These are phyloP conservation scores for Mus spretus DNA, from an alignment of 2,797 vertebrate genomes.

Conservation along the genomic window DNA sequence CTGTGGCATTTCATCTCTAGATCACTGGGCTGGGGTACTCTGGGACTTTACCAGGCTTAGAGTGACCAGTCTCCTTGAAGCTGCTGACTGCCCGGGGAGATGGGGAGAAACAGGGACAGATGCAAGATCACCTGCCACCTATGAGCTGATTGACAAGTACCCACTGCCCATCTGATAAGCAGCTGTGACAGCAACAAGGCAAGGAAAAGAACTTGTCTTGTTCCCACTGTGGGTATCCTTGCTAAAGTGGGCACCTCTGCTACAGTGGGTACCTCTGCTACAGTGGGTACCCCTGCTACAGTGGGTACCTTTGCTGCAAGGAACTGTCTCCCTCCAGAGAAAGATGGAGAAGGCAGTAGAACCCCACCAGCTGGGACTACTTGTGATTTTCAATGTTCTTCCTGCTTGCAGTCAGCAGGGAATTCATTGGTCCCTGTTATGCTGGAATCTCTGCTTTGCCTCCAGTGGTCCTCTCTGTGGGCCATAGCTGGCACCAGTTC, in stretches of 20 bases:
- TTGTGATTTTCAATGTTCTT: background rate
- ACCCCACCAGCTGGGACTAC: background rate
- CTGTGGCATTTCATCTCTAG: background rate
- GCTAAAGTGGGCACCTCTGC: conserved; percentile 24
- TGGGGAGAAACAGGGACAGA: background rate
- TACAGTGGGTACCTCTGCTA: conserved; percentile 27
- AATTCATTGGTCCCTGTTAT: background rate
- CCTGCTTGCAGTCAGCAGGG: background rate
- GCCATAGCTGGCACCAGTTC: background rate
- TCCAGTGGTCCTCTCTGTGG: background rate
- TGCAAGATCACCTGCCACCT: background rate
- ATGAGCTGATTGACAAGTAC: background rate
- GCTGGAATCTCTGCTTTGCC: background rate
- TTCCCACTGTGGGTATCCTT: conserved; percentile 20
- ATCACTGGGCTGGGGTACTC: conserved; percentile 61
- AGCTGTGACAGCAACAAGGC: background rate
- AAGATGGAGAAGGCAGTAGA: background rate
- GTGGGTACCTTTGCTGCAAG: conserved; percentile 31
- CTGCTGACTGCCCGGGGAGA: conserved; percentile 29
- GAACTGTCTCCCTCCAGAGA: background rate
- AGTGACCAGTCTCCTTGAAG: background rate
- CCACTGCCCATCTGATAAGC: background rate
- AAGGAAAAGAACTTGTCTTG: background rate
- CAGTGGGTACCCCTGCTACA: conserved; percentile 15
- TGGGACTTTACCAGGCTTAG: conserved; percentile 22